Evolutionary conservation across 1,140 invertebrate species (phyloP).

Genomic region (Achatina immaculata): DNA sequence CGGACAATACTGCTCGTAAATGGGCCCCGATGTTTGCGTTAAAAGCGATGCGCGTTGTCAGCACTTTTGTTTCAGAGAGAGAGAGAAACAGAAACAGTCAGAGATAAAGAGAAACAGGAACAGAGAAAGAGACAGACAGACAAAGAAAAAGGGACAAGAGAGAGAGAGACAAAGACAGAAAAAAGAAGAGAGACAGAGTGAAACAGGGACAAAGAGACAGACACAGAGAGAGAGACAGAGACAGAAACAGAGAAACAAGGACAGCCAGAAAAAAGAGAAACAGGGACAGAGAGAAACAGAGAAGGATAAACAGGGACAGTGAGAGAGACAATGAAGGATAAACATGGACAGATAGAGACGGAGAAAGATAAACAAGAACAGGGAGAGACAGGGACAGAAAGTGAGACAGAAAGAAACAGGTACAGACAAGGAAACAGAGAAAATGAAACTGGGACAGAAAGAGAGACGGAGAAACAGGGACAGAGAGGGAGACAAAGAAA

Average conservation of each 20-base stretch:
- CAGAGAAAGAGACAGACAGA: background rate
- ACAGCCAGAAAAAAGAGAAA: too few relatives aligned
- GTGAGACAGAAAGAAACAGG: background rate
- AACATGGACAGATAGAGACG: too few relatives aligned
- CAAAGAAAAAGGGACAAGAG: background rate
- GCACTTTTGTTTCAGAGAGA: background rate
- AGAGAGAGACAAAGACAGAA: background rate
- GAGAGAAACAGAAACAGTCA: background rate
- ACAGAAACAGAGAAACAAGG: too few relatives aligned
- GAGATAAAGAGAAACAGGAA: too few relatives aligned
- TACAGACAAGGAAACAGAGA: background rate
- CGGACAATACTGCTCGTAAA: too few relatives aligned
- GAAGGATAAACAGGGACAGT: too few relatives aligned
- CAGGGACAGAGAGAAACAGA: too few relatives aligned
- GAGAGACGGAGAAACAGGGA: background rate
- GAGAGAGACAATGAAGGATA: too few relatives aligned
- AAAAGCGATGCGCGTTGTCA: too few relatives aligned
- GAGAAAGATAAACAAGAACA: too few relatives aligned
- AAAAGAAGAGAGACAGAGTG: background rate
- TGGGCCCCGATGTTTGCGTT: too few relatives aligned
- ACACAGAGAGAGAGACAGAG: constrained; percentile 3
- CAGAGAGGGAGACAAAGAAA: background rate
- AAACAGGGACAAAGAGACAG: too few relatives aligned
- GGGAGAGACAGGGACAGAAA: background rate
- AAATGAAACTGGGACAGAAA: background rate